Evolutionary conservation across 2,888 invertebrate species (phyloP).

Genomic region (Hydriomena furcata): DNA sequence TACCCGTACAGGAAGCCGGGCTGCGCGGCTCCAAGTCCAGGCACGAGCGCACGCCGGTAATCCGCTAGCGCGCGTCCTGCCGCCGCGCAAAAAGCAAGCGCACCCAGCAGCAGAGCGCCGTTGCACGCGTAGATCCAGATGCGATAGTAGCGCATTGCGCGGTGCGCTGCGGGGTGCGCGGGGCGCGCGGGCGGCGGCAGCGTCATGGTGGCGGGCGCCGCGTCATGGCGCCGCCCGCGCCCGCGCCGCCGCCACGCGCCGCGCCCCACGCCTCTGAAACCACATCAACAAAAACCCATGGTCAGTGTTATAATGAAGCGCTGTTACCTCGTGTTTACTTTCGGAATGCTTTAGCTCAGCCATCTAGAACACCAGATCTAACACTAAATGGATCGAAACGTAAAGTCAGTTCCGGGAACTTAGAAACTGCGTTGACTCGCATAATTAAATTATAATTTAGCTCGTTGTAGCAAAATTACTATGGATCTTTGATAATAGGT

Average conservation of each 20-base stretch:
- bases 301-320: slow-evolving; percentile 1
- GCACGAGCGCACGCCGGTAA: slow-evolving; percentile 88
- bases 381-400: too few species aligned
- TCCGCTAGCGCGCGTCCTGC: slow-evolving; percentile 89
- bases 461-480: too few species aligned
- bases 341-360: too few species aligned
- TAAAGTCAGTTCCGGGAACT: too few species aligned
- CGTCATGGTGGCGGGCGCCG: slow-evolving; percentile 84
- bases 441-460: too few species aligned
- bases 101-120: slow-evolving; percentile 92
- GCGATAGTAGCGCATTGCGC: slow-evolving; percentile 91
- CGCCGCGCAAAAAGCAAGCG: slow-evolving; percentile 90
- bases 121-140: slow-evolving; percentile 97
- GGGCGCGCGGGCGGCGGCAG: slow-evolving; percentile 83
- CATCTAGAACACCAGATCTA: too few species aligned
- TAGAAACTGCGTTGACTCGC: too few species aligned
- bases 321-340: too few species aligned
- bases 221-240: slow-evolving; percentile 82
- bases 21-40: slow-evolving; percentile 89
- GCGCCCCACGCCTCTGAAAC: slow-evolving; percentile 81
- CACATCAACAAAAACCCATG: slow-evolving; percentile 31
- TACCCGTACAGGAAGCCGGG: slow-evolving; percentile 94
- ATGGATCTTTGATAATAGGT: too few species aligned
- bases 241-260: slow-evolving; percentile 83
- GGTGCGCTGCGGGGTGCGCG: slow-evolving; percentile 82